Evolutionary conservation across 1,140 invertebrate species (phyloP), one percentile per base, ranked within the genome.

Genomic region (Zaprionus taronus): DNA sequence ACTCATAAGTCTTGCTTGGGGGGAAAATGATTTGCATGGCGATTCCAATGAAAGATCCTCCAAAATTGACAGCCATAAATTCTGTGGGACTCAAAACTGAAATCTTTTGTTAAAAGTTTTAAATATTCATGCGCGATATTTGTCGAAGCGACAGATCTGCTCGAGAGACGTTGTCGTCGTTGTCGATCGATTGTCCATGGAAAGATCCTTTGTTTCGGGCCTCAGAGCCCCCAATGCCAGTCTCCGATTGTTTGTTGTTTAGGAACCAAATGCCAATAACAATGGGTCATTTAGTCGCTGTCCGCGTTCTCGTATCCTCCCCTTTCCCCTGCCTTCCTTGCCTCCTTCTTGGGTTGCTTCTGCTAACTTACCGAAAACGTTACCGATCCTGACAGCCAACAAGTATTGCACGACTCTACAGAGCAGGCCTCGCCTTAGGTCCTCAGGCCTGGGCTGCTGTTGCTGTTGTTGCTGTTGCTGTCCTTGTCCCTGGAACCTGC

Each of bases 91-190:
- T 60, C 56, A 70, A 65, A 79, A 62, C 41, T 7, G 5, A 34
- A 70, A 68, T 65, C 82, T 79, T 82, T 86, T 72, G 72, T 73
- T 76, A 68, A 73, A 73, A 72, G 61, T 81, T 81, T 89, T 90
- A 90, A 89, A 89, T 89, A 89, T 90, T 89, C 84, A 90, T 89
- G 81, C 72, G 72, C 68, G 81, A 81, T 90, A 89, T 89, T 89
- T 89, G 84, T 89, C 84, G 81, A 83, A 89, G 85, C 85, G 85
- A 89, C 84, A 89, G 84, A 83, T 72, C 69, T 90, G 77, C 69
- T 75, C 41, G n/a, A 47, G 74, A 51, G 41, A 69, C 69, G 44
- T 26, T 36, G 56, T 58, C 58, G 78, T 84, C 84, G 64, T 57
- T 34, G 36, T 38, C 47, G 85, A 89, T 90, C 84, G 81, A 89